These are phyloP conservation scores for Agrilus planipennis DNA, from an alignment of 1,140 invertebrate species.

Conservation along the genomic window DNA sequence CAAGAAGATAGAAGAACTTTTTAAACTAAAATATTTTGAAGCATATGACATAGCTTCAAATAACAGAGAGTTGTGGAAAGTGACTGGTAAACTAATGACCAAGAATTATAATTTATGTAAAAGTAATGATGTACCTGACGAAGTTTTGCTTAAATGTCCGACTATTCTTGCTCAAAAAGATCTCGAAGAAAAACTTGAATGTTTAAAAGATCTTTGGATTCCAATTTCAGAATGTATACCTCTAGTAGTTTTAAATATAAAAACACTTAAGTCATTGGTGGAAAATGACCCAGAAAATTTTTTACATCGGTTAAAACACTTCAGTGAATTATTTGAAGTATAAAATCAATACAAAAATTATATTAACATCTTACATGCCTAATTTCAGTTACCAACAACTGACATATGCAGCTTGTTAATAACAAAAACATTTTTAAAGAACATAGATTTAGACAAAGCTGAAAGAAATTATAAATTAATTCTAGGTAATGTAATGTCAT, in stretches of 20 bases:
- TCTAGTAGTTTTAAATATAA: conserved; percentile 11
- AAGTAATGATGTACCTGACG: conserved; percentile 11
- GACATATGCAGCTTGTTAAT: conserved; percentile 13
- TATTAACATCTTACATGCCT: not conserved
- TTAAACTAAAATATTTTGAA: conserved; percentile 7
- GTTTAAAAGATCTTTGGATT: conserved; percentile 16
- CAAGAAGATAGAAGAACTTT: conserved; percentile 11
- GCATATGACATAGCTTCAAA: conserved; percentile 14
- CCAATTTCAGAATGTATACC: conserved; percentile 13
- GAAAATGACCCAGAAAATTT: conserved; percentile 5
- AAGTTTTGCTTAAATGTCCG: conserved; percentile 19
- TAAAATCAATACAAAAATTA: conserved; percentile 1
- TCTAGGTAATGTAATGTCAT: conserved; percentile 12
- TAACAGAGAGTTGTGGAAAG: conserved; percentile 10
- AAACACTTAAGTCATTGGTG: conserved; percentile 11
- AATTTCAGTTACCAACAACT: conserved; percentile 4
- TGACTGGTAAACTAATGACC: conserved; percentile 8
- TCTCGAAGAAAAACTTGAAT: conserved; percentile 15
- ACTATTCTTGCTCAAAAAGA: conserved; percentile 15
- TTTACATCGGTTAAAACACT: conserved; percentile 13
- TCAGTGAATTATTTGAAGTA: conserved; percentile 15
- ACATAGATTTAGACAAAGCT: conserved; percentile 12
- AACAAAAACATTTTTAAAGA: conserved; percentile 17
- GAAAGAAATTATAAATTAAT: conserved; percentile 14
- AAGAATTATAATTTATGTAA: conserved; percentile 17